Conservation (phyloP, 2,888 invertebrate genomes). For the Conchocele bisecta region DNA sequence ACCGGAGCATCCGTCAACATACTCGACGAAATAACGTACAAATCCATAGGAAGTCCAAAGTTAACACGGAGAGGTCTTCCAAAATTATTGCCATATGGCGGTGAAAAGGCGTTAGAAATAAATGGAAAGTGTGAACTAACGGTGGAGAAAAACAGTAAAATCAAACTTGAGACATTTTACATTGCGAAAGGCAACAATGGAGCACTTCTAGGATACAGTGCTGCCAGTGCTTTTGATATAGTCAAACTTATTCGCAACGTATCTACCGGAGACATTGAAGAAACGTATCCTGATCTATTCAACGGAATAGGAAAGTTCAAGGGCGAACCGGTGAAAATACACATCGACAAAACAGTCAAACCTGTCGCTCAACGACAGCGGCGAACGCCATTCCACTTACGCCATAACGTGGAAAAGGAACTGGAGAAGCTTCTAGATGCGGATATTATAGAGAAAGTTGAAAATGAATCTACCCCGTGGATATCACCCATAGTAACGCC, state of each 20-base stretch:
- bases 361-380: constrained; percentile 49
- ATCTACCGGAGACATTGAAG: neutral
- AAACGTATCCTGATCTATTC: constrained; percentile 38
- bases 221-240: constrained; percentile 22
- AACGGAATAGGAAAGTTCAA: constrained; percentile 46
- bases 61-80: constrained; percentile 11
- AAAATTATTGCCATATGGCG: constrained; percentile 37
- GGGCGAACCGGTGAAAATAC: constrained; percentile 34
- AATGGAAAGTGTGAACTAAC: constrained; percentile 24
- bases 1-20: constrained; percentile 50
- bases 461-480: constrained; percentile 58
- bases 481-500: constrained; percentile 57
- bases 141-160: constrained; percentile 29
- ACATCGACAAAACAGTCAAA: constrained; percentile 48
- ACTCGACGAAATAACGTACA: constrained; percentile 41
- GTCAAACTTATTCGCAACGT: constrained; percentile 32
- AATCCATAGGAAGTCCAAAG: constrained; percentile 20
- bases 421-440: constrained; percentile 38
- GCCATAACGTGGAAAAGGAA: constrained; percentile 45
- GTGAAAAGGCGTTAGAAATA: constrained; percentile 18
- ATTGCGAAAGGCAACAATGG: constrained; percentile 40
- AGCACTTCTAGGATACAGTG: constrained; percentile 35
- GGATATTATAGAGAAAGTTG: constrained; percentile 59
- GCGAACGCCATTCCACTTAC: constrained; percentile 47
- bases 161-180: constrained; percentile 29